Evolutionary conservation across 2,888 invertebrate genomes (phyloP).

Genomic region (Lycocerus yunnanus): DNA sequence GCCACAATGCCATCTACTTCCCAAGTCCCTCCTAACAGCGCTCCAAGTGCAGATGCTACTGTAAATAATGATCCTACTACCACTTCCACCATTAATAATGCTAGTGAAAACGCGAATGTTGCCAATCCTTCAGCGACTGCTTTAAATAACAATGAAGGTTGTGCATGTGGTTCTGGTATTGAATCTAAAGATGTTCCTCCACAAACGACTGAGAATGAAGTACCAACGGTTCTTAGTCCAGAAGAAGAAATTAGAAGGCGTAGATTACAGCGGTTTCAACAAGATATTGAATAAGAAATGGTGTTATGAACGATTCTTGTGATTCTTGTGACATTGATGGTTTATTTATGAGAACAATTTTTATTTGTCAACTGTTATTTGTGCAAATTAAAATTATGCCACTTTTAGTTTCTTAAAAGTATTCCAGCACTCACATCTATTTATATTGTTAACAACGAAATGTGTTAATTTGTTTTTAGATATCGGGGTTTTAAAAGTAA

Average conservation of each 20-base stretch:
- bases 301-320: conserved; percentile 5
- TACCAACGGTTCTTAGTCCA: conserved; percentile 41
- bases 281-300: conserved; percentile 22
- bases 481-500: not conserved
- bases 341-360: not conserved
- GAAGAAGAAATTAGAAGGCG: conserved; percentile 75
- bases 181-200: conserved; percentile 1
- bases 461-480: not conserved
- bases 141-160: not conserved
- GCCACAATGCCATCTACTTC: conserved; percentile 38
- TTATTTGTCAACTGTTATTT: not conserved
- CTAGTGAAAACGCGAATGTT: not conserved
- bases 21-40: conserved; percentile 9
- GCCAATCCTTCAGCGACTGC: conserved; percentile 1
- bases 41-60: conserved; percentile 4
- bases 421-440: not conserved
- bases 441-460: not conserved
- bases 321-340: conserved; percentile 1
- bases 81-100: conserved; percentile 2
- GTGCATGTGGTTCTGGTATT: conserved; percentile 10
- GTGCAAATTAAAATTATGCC: not conserved
- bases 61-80: conserved; percentile 1
- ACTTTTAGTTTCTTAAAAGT: not conserved
- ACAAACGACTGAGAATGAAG: conserved; percentile 15
- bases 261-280: conserved; percentile 73